Base-by-base conservation (phyloP, 1,140 invertebrate genomes). In the Thalassaphorura encarpata region DNA sequence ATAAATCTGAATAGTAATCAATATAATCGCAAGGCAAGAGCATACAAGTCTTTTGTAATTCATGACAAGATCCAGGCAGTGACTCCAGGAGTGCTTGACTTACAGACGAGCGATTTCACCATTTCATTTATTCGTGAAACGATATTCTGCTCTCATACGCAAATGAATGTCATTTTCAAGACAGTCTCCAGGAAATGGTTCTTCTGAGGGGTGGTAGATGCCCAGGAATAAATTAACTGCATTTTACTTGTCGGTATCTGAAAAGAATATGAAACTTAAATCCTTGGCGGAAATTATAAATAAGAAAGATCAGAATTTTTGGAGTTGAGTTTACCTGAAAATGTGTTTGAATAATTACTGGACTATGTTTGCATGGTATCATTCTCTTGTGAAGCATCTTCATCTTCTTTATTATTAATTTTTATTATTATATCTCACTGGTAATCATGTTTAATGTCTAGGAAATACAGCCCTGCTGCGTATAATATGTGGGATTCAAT, bases 361-460 rank as follows among this genome's bases (percentile, higher is more conserved):
- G 93, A 97, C 1, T 99, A 72, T 0, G 94, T 98, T 72, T 98
- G 94, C 86, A 98, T 95, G 31, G 99, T 97, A 70, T 99, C 96
- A 68, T 94, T 91, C 49, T 94, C 95, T 73, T 98, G 91, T 16
- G 94, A 96, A n/a, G n/a, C n/a, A n/a, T n/a, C n/a, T n/a, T n/a
- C n/a, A n/a, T n/a, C n/a, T n/a, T n/a, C n/a, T n/a, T n/a, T n/a
- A n/a, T n/a, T n/a, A n/a, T n/a, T n/a, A n/a, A n/a, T n/a, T n/a
- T n/a, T n/a, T n/a, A n/a, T n/a, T n/a, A n/a, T n/a, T n/a, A n/a
- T n/a, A n/a, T n/a, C n/a, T n/a, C n/a, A n/a, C n/a, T n/a, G n/a
- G n/a, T n/a, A n/a, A n/a, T n/a, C n/a, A n/a, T n/a, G n/a, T n/a
- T n/a, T n/a, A n/a, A n/a, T n/a, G n/a, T n/a, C n/a, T n/a, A n/a